A percentile compares a stretch with the other conserved stretches of the same genome.
phyloP scores from a whole-genome alignment of 2,888 invertebrate species.

The Nomada hirtipes region DNA sequence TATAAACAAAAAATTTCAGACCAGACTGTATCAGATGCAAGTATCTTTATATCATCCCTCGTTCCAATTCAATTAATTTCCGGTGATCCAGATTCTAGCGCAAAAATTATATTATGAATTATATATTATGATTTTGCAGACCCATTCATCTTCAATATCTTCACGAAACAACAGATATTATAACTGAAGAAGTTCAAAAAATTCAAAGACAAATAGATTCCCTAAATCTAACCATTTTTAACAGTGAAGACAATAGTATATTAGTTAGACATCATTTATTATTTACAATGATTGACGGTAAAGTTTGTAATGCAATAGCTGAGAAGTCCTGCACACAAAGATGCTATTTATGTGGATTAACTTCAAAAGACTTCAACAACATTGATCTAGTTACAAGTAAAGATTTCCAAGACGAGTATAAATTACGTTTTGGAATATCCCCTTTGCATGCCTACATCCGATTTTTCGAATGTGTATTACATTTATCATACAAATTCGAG shows the following conservation, averaged over 20 bases:
- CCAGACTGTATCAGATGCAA: neutral
- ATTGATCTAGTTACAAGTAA: too few species aligned
- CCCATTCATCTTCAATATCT: neutral
- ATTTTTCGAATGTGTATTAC: too few species aligned
- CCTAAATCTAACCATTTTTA: neutral
- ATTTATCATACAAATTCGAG: too few species aligned
- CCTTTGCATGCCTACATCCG: too few species aligned
- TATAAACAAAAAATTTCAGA: slow-evolving; percentile 2
- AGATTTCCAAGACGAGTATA: too few species aligned
- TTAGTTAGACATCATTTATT: neutral
- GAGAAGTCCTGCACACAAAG: neutral
- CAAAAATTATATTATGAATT: neutral
- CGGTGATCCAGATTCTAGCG: neutral
- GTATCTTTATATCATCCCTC: neutral
- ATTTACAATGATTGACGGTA: neutral
- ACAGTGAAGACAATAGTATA: neutral
- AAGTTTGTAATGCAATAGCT: neutral
- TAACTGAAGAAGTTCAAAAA: too few species aligned
- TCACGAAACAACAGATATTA: neutral
- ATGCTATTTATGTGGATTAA: neutral
- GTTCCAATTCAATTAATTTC: neutral
- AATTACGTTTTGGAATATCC: too few species aligned
- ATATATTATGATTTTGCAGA: slow-evolving; percentile 16
- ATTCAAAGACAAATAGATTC: neutral
- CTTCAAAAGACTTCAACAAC: too few species aligned